Conservation (phyloP, 53 echinoderm and acorn worm genomes). For the Glandiceps talaboti region DNA sequence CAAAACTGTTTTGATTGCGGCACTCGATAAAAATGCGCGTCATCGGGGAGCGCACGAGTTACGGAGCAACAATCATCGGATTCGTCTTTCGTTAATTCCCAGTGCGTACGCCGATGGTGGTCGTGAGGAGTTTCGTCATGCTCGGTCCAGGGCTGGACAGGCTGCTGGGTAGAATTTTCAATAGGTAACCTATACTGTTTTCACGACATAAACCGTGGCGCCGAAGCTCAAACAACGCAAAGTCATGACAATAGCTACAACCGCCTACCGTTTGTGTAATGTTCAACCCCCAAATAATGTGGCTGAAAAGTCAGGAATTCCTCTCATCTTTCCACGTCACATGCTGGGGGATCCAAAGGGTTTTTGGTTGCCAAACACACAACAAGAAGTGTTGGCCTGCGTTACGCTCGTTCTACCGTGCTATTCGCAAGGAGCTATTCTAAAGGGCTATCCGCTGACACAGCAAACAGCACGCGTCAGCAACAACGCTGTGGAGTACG, state of each 20-base stretch:
- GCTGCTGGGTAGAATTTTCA: background rate
- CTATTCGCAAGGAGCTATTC: background rate
- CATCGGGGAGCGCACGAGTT: background rate
- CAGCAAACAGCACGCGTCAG: no score
- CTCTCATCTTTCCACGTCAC: background rate
- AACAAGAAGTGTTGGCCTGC: background rate
- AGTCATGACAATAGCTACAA: background rate
- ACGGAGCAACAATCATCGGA: background rate
- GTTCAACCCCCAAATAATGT: background rate
- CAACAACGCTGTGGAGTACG: no score
- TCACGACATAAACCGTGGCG: background rate
- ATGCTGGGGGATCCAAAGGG: background rate
- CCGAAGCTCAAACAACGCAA: background rate
- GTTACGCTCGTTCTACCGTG: background rate
- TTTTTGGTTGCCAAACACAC: background rate
- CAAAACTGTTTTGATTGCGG: background rate
- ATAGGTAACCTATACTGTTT: background rate
- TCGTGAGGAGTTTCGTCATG: background rate
- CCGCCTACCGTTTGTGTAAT: conserved; percentile 1
- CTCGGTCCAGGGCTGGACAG: background rate
- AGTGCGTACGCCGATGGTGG: background rate
- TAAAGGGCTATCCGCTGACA: no score
- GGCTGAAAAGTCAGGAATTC: background rate
- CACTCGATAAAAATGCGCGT: background rate
- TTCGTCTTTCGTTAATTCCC: background rate